Evolutionary conservation across 1,140 invertebrate species (phyloP).

Genomic region (Chrysoperla carnea): DNA sequence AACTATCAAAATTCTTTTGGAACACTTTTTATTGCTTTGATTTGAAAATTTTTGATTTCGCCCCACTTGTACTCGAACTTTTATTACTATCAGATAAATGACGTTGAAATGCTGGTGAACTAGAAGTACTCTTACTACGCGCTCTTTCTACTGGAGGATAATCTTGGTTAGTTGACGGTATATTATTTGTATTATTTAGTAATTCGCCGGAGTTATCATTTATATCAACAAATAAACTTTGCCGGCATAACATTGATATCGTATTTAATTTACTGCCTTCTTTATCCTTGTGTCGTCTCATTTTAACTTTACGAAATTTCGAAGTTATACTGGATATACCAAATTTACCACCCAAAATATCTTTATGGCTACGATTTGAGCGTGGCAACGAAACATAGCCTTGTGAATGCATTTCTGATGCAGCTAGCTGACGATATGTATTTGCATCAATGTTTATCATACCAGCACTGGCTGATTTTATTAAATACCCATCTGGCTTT

Average conservation of each 20-base stretch:
- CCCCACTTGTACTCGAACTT: slow-evolving; percentile 9
- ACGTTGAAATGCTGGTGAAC: slow-evolving; percentile 5
- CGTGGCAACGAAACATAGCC: slow-evolving; percentile 23
- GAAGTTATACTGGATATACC: slow-evolving; percentile 42
- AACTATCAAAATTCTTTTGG: too few relatives aligned
- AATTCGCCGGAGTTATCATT: slow-evolving; percentile 3
- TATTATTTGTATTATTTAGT: slow-evolving; percentile 1
- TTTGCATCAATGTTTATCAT: slow-evolving; percentile 47
- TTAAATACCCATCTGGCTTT: slow-evolving; percentile 20
- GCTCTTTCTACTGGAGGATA: not conserved
- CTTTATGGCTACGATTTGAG: slow-evolving; percentile 12
- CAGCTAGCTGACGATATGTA: slow-evolving; percentile 28
- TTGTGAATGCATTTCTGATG: slow-evolving; percentile 13
- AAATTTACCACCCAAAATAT: slow-evolving; percentile 21
- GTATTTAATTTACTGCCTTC: slow-evolving; percentile 27
- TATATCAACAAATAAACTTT: slow-evolving; percentile 43
- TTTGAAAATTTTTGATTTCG: slow-evolving; percentile 6
- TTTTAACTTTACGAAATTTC: slow-evolving; percentile 35
- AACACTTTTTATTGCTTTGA: not conserved
- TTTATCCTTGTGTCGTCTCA: slow-evolving; percentile 25
- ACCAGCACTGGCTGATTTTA: slow-evolving; percentile 50
- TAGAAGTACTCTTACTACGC: slow-evolving; percentile 5
- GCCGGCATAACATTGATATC: slow-evolving; percentile 41
- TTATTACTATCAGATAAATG: slow-evolving; percentile 7
- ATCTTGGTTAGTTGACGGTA: slow-evolving; percentile 4